A percentile compares a stretch with the other conserved stretches of the same genome.
Evolutionary conservation across 2,113 vertebrate genomes (phyloP).

Genomic region (Progne subis): DNA sequence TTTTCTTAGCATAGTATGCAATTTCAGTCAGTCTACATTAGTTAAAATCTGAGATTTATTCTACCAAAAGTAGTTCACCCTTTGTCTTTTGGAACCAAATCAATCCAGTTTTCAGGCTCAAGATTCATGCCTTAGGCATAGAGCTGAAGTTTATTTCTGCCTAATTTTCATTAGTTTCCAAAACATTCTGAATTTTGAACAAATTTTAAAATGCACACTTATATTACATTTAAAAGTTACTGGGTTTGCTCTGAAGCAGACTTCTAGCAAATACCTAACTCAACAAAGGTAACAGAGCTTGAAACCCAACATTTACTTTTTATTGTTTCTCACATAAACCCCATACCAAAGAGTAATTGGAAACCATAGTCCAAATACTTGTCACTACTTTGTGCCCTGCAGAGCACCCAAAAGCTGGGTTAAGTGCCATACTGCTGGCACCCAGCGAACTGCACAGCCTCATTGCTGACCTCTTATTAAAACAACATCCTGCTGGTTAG

Average conservation of each 20-base stretch:
- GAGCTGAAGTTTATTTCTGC: not conserved
- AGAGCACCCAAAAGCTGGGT: fast-evolving
- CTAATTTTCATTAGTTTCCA: not conserved
- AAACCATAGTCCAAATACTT: not conserved
- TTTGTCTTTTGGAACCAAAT: not conserved
- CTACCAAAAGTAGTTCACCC: not conserved
- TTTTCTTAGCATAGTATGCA: not conserved
- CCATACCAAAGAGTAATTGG: not conserved
- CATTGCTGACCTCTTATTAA: not conserved
- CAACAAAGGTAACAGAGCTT: not conserved
- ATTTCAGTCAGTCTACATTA: not conserved
- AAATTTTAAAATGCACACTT: not conserved
- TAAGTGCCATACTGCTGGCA: not conserved
- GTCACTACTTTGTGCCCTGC: not conserved
- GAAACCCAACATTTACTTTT: not conserved
- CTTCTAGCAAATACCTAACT: not conserved
- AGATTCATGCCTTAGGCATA: not conserved
- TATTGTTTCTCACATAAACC: not conserved
- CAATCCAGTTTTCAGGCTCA: not conserved
- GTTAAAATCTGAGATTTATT: not conserved
- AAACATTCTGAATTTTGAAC: not conserved
- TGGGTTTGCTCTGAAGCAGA: not conserved
- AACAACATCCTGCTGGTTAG: not conserved
- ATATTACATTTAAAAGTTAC: not conserved
- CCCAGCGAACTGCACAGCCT: not conserved